phyloP scores from a whole-genome alignment of 1,140 invertebrate genomes.

The Drosophila mayri region DNA sequence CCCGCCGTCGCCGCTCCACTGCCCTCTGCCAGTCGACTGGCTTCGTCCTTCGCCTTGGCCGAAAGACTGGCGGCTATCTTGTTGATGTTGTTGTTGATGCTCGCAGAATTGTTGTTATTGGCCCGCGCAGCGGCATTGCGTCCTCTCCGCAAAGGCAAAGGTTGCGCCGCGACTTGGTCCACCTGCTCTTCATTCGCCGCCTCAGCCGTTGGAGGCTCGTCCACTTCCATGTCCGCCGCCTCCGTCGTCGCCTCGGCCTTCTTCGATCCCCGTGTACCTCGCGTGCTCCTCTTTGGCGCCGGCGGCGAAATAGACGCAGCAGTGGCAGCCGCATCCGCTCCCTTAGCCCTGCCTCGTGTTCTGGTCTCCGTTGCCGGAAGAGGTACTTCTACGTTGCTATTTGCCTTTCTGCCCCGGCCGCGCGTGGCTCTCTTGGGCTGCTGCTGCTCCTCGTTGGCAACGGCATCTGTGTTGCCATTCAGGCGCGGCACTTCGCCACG shows the following conservation, averaged over 20 bases:
- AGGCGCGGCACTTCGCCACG: constrained; percentile 67
- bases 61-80: constrained; percentile 77
- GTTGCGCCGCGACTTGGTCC: constrained; percentile 6
- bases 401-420: constrained; percentile 53
- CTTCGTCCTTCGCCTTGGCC: constrained; percentile 68
- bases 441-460: background rate
- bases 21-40: constrained; percentile 54
- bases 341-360: constrained; percentile 51
- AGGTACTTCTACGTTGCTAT: constrained; percentile 14
- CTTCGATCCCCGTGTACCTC: constrained; percentile 48
- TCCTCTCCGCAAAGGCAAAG: constrained; percentile 55
- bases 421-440: constrained; percentile 57
- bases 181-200: constrained; percentile 14
- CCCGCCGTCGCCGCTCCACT: background rate
- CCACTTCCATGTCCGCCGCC: constrained; percentile 39
- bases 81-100: constrained; percentile 78
- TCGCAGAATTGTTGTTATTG: constrained; percentile 67
- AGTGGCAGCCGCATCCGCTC: constrained; percentile 15
- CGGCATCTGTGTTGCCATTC: constrained; percentile 50
- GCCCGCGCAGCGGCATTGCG: constrained; percentile 59
- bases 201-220: constrained; percentile 26
- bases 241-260: constrained; percentile 26
- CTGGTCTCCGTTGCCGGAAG: constrained; percentile 39
- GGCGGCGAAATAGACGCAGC: constrained; percentile 14
- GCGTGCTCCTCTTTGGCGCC: constrained; percentile 57